phyloP scores from a whole-genome alignment of 2,888 invertebrate genomes.

The Papilio gigon region DNA sequence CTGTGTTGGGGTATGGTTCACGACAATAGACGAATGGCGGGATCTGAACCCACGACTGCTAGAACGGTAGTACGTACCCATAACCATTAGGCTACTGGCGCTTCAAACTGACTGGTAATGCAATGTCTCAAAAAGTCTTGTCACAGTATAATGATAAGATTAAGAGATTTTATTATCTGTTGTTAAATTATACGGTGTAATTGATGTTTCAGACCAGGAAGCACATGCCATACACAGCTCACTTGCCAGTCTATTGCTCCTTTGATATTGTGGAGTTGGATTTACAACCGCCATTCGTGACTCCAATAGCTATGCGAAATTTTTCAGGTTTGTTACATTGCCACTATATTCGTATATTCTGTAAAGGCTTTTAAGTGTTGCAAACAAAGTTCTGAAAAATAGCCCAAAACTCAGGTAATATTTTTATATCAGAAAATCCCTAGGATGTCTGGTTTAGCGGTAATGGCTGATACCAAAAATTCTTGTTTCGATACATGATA shows the following conservation, averaged over 20 bases:
- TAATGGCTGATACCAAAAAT: constrained; percentile 35
- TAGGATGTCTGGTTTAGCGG: background rate
- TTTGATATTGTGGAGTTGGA: constrained; percentile 95
- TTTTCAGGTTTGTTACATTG: constrained; percentile 86
- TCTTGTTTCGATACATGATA: background rate
- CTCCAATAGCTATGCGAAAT: constrained; percentile 84
- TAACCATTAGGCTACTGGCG: too few species aligned
- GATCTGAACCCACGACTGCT: too few species aligned
- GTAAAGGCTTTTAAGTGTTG: background rate
- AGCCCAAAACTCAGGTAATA: too few species aligned
- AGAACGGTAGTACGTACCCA: too few species aligned
- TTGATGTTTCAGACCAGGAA: constrained; percentile 66
- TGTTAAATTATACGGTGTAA: constrained; percentile 27
- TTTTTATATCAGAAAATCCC: too few species aligned
- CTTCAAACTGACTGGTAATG: too few species aligned
- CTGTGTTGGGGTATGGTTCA: too few species aligned
- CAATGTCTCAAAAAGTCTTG: too few species aligned
- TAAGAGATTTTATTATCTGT: background rate
- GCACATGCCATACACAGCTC: constrained; percentile 89
- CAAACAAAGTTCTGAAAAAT: too few species aligned
- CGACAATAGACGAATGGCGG: too few species aligned
- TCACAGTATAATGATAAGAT: too few species aligned
- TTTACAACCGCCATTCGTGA: constrained; percentile 87
- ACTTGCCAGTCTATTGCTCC: constrained; percentile 94
- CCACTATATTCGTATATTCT: background rate